Evolutionary conservation across 2,113 vertebrate species (phyloP).

Genomic region (Callionymus lyra): DNA sequence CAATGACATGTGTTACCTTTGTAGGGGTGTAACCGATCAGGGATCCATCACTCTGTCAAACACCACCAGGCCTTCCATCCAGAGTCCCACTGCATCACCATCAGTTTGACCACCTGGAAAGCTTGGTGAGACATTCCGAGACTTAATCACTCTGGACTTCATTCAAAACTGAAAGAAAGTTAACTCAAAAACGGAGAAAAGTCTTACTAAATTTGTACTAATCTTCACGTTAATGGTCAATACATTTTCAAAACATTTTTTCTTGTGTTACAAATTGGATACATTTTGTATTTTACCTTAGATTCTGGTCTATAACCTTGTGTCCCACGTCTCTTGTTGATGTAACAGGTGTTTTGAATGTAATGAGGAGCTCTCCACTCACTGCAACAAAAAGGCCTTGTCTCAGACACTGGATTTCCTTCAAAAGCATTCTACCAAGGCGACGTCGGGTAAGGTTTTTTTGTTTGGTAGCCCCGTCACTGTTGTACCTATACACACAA

Average conservation of each 20-base stretch:
- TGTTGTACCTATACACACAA: not conserved
- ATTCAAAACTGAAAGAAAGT: not conserved
- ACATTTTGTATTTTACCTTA: not conserved
- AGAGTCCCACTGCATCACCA: conserved; percentile 83
- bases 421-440: conserved; percentile 85
- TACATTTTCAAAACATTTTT: too few species aligned
- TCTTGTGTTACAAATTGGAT: conserved; percentile 1
- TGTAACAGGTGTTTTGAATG: conserved; percentile 88
- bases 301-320: not conserved
- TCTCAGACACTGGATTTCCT: conserved; percentile 92
- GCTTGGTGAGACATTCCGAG: conserved; percentile 77
- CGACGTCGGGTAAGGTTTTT: conserved; percentile 76
- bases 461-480: not conserved
- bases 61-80: conserved; percentile 74
- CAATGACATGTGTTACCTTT: conserved; percentile 6
- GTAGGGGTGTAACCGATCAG: conserved; percentile 85
- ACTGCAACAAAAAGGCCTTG: conserved; percentile 93
- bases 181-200: not conserved
- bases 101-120: conserved; percentile 87
- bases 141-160: not conserved
- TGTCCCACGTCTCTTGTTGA: conserved; percentile 7
- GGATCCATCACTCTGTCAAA: conserved; percentile 81
- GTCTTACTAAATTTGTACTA: not conserved
- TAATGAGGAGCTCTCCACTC: conserved; percentile 88
- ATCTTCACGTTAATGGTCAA: too few species aligned